Conservation (phyloP, 2,113 vertebrate genomes). For the Erythrocercus mccallii region DNA sequence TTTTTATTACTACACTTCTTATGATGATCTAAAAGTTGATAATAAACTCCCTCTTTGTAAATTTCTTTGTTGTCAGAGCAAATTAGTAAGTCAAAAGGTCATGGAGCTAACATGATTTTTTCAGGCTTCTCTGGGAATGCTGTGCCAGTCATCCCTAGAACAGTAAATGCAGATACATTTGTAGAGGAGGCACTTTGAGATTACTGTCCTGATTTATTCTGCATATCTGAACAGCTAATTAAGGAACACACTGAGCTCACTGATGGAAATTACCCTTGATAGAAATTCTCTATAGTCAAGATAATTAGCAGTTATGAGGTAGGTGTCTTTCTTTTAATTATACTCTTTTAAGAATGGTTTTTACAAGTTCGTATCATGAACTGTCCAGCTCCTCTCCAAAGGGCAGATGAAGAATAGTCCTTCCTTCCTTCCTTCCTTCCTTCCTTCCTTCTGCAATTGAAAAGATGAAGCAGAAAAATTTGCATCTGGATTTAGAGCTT, state of each 20-base stretch:
- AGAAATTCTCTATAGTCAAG: neutral
- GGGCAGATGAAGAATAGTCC: neutral
- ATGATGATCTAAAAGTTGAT: neutral
- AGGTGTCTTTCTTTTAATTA: neutral
- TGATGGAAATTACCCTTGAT: neutral
- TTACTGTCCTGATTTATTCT: neutral
- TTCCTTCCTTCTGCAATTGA: neutral
- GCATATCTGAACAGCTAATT: neutral
- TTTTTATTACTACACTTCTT: neutral
- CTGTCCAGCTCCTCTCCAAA: neutral
- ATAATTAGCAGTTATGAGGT: neutral
- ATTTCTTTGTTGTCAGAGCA: neutral
- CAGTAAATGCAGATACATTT: neutral
- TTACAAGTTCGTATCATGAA: neutral
- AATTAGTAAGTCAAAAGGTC: neutral
- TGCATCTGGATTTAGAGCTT: neutral
- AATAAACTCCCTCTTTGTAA: slow-evolving; percentile 5
- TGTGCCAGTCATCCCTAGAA: neutral
- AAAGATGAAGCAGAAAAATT: neutral
- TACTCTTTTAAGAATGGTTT: neutral
- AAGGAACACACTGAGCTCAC: neutral
- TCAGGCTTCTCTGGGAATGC: neutral
- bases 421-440: neutral
- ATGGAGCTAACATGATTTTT: neutral
- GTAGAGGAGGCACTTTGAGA: neutral